These are phyloP conservation scores for Tetrao urogallus DNA, from an alignment of 2,113 vertebrate genomes.

Conservation along the genomic window DNA sequence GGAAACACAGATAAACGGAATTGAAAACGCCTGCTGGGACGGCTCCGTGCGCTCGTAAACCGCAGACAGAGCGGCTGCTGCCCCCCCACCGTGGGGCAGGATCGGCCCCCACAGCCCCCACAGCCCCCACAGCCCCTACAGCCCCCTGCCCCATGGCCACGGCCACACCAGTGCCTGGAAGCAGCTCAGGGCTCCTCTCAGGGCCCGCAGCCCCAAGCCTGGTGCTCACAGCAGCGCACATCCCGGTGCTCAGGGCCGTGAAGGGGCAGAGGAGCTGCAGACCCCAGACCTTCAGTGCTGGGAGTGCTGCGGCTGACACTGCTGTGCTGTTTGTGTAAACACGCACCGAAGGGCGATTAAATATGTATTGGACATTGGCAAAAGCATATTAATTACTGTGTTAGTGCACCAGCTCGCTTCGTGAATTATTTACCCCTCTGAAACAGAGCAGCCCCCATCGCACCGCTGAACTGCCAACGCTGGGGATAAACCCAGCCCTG, in stretches of 20 bases:
- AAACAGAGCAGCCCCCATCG: background rate
- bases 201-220: background rate
- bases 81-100: background rate
- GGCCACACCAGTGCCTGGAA: background rate
- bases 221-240: no score
- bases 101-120: background rate
- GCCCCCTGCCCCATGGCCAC: background rate
- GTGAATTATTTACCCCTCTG: rapidly evolving
- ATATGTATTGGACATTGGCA: background rate
- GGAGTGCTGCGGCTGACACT: rapidly evolving
- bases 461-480: no score
- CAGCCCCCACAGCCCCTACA: background rate
- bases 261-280: background rate
- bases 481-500: background rate
- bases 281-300: background rate
- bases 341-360: background rate
- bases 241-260: no score
- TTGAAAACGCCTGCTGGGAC: slow-evolving; percentile 54
- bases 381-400: background rate
- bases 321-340: rapidly evolving
- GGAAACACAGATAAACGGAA: slow-evolving; percentile 53
- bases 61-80: background rate
- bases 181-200: background rate
- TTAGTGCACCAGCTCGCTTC: rapidly evolving
- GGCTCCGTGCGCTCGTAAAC: slow-evolving; percentile 59